Base-by-base conservation (phyloP, 2,113 vertebrate species). In the Brienomyrus brachyistius region DNA sequence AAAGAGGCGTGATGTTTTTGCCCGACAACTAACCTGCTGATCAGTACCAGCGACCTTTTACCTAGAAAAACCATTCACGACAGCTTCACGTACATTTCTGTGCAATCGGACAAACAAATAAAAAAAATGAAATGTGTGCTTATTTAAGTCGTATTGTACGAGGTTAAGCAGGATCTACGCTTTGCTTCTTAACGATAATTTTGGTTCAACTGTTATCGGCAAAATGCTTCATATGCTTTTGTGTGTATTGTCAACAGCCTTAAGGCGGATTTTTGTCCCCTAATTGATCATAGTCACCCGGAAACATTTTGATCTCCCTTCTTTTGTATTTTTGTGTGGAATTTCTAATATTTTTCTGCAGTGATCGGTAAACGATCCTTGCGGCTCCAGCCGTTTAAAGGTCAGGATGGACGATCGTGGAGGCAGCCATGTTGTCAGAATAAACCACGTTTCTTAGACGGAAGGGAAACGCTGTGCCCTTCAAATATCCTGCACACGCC, bases 401-500 rank as follows among this genome's bases (percentile, higher is more conserved):
- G 96, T 96, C 96, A 96, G 94, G 94, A 94, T 94, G 95, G 96
- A 95, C 94, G 50, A 91, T 91, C 90, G 93, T 95, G 96, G 96
- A 93, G 93, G 96, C 96, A 87, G 96, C 96, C 96, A 96, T 96
- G 48, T 96, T 96, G 94, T 90, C 94, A 93, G 85, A 59, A 74
- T 87, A 11, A 86, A 51, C 19, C 85, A 27, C 48, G 90, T 86
- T 59, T 82, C 66, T 89, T 23, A 70, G 66, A 54, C 70, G 88
- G 87, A 48, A 77, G 52, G 70, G 86, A 51, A 91, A 88, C 54
- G 13, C 19, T 82, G 83, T 87, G 90, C 89, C 70, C 87, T 62
- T 40, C 80, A 66, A 47, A 84, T 82, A 45, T 43, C 19, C 43
- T 82, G 31, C 45, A 10, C 40, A 21, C 35, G 15, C 19, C 43